These are phyloP conservation scores for Diabrotica balteata DNA, from an alignment of 2,888 invertebrate genomes.

Conservation along the genomic window DNA sequence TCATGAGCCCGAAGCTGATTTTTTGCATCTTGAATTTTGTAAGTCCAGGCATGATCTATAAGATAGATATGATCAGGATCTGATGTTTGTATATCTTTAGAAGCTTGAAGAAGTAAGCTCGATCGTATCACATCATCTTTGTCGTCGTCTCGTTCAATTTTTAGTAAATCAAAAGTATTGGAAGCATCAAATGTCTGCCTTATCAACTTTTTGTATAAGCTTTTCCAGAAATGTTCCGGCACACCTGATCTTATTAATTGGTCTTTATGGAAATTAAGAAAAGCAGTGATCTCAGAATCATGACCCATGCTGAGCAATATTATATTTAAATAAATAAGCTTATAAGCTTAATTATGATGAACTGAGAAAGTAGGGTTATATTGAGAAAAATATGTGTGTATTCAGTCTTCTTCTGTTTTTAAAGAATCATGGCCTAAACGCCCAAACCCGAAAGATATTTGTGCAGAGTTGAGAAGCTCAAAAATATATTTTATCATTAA, in stretches of 20 bases:
- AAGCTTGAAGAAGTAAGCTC: slow-evolving; percentile 72
- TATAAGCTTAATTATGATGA: not conserved
- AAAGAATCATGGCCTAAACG: no score
- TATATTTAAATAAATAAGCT: not conserved
- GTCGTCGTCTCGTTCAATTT: slow-evolving; percentile 68
- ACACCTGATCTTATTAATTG: slow-evolving; percentile 74
- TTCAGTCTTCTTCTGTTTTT: no score
- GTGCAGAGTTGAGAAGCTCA: no score
- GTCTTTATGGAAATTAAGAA: slow-evolving; percentile 68
- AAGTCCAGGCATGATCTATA: slow-evolving; percentile 93
- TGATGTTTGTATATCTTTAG: slow-evolving; percentile 64
- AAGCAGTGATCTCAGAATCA: slow-evolving; percentile 52
- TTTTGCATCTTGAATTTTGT: slow-evolving; percentile 70
- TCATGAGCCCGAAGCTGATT: slow-evolving; percentile 69
- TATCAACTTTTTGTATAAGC: slow-evolving; percentile 70
- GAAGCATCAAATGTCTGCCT: slow-evolving; percentile 79
- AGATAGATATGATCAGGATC: slow-evolving; percentile 79
- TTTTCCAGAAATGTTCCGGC: slow-evolving; percentile 75
- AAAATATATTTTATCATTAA: no score
- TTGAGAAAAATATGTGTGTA: no score
- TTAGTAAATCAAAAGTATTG: slow-evolving; percentile 69
- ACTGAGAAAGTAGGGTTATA: no score
- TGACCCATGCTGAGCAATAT: slow-evolving; percentile 32
- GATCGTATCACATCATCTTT: slow-evolving; percentile 64
- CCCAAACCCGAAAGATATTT: no score